A percentile compares a stretch with the other conserved stretches of the same genome.
These are phyloP conservation scores for Gonioctena quinquepunctata DNA, from an alignment of 1,140 invertebrate species.

Conservation along the genomic window DNA sequence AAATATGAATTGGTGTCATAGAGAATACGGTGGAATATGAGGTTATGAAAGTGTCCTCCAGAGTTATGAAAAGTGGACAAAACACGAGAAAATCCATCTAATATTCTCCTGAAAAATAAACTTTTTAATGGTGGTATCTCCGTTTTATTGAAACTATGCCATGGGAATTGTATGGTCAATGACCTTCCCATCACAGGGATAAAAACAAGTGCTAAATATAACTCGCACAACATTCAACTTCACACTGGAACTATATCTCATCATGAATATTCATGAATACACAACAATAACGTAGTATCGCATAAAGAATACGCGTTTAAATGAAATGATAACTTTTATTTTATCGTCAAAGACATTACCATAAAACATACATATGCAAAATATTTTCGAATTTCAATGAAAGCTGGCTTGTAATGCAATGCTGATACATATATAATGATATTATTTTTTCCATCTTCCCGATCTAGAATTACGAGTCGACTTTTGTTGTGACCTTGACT, in stretches of 20 bases:
- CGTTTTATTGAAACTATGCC: no score
- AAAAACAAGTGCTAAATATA: not conserved
- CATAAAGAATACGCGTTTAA: conserved; percentile 20
- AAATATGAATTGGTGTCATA: no score
- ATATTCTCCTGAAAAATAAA: no score
- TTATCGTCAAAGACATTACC: conserved; percentile 24
- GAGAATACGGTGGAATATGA: no score
- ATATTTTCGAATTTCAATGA: conserved; percentile 29
- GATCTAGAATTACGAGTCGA: conserved; percentile 7
- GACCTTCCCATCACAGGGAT: not conserved
- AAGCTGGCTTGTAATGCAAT: conserved; percentile 28
- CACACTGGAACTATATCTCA: not conserved
- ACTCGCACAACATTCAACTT: not conserved
- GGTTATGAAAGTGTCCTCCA: no score
- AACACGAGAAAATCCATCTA: no score
- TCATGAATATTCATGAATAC: conserved; percentile 19
- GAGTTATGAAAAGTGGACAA: no score
- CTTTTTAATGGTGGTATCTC: no score
- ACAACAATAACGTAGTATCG: conserved; percentile 16
- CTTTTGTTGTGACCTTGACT: conserved; percentile 33
- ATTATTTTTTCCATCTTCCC: conserved; percentile 17
- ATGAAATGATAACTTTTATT: conserved; percentile 31
- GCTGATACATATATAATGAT: conserved; percentile 21
- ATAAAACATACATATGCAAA: conserved; percentile 24
- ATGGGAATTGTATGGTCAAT: not conserved